A percentile compares a stretch with the other conserved stretches of the same genome.
Conservation (phyloP, 2,797 vertebrate genomes). For the Myoxocephalus aenaeus region DNA sequence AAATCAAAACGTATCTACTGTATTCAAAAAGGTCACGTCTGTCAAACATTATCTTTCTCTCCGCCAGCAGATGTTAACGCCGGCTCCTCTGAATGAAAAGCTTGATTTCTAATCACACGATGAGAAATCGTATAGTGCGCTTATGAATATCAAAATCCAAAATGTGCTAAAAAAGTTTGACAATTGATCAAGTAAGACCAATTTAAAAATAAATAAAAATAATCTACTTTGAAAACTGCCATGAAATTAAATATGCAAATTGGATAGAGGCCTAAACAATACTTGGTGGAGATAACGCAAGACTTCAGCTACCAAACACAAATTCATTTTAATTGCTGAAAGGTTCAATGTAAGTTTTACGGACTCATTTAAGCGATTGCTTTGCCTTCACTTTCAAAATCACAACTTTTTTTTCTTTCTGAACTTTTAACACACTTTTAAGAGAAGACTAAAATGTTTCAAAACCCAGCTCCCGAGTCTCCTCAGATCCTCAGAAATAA, state of each 20-base stretch:
- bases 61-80: slow-evolving; percentile 23
- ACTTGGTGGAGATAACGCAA: slow-evolving; percentile 38
- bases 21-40: slow-evolving; percentile 64
- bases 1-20: slow-evolving; percentile 61
- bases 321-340: slow-evolving; percentile 49
- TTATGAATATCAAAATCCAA: slow-evolving; percentile 52
- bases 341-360: slow-evolving; percentile 16
- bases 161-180: slow-evolving; percentile 24
- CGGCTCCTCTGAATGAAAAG: slow-evolving; percentile 38
- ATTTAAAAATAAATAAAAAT: slow-evolving; percentile 31
- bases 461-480: slow-evolving; percentile 34
- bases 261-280: slow-evolving; percentile 43
- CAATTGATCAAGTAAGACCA: slow-evolving; percentile 44
- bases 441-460: slow-evolving; percentile 29
- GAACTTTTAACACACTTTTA: slow-evolving; percentile 11
- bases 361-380: slow-evolving; percentile 6
- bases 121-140: slow-evolving; percentile 42
- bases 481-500: slow-evolving; percentile 41
- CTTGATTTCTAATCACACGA: slow-evolving; percentile 57
- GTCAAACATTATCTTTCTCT: slow-evolving; percentile 26
- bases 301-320: slow-evolving; percentile 30
- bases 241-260: slow-evolving; percentile 70
- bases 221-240: slow-evolving; percentile 43
- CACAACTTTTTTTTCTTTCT: neutral
- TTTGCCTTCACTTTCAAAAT: slow-evolving; percentile 23